Base-by-base conservation (phyloP, 2,113 vertebrate species). In the Anguilla japonica region DNA sequence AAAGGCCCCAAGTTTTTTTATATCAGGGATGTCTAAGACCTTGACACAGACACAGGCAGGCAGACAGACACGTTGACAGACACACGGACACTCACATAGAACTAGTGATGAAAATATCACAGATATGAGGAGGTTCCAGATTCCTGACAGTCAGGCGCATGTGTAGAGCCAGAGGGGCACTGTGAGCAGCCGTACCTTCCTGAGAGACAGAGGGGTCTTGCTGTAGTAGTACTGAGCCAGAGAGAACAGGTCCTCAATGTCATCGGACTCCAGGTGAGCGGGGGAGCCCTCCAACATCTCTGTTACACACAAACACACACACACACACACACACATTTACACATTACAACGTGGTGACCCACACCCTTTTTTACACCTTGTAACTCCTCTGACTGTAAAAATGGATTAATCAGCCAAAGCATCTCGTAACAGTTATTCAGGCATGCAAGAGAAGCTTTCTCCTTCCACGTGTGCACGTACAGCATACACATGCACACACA, bases 181-280 rank as follows among this genome's bases (percentile, higher is more conserved):
- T 34, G 18, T 67, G 60, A 67, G 60, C 60, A 67, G 60, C 22
- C 0, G 60, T 94, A 99, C 98, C 97, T 99, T 99, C 90, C 98
- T 96, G 90, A 99, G 98, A 1, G 98, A 99, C 92, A 97, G 92
- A 20, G 98, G 98, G 39, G 98, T 99, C 95, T 97, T 99, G 94
- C 96, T 98, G 95, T 97, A 97, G 91, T 99, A 99, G 95, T 99
- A 98, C 81, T 99, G 97, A 29, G 98, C 98, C 95, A 99, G 90
- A 89, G 97, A 97, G 92, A 99, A 98, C 87, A 99, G 95, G 92
- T 99, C 98, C 89, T 99, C 98, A 91, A 97, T 96, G 89, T 99
- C 98, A 87, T 97, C 97, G 14, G 95, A 81, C 88, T 99, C 97
- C 22, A 99, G 94, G 88, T 96, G 96, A 88, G 96, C 94, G 84